Percentiles rank a stretch among this genome's conserved stretches.
phyloP scores from a whole-genome alignment of 1,140 invertebrate species.

The Polypedilum vanderplanki region DNA sequence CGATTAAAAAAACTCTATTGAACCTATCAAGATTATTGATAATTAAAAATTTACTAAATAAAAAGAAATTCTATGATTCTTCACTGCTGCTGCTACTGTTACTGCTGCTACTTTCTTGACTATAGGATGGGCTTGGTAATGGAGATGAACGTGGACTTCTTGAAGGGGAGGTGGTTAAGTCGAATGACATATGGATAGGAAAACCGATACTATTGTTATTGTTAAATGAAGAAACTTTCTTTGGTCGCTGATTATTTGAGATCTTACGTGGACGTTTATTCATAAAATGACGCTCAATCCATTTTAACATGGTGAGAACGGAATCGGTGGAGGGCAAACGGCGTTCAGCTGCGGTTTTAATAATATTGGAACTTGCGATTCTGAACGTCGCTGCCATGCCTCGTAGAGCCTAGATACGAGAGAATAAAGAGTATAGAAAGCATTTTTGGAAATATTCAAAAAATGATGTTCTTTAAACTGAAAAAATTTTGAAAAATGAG shows the following conservation, averaged over 20 bases:
- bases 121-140: background rate
- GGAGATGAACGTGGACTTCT: background rate
- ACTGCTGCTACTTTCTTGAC: background rate
- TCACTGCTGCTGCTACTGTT: background rate
- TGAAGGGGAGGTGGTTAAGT: conserved; percentile 36
- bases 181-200: conserved; percentile 66
- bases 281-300: conserved; percentile 78
- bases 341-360: conserved; percentile 77
- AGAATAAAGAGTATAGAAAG: background rate
- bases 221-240: conserved; percentile 45
- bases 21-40: no score
- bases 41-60: no score
- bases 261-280: conserved; percentile 60
- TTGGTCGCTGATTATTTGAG: conserved; percentile 52
- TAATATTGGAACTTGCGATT: conserved; percentile 73
- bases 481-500: no score
- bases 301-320: conserved; percentile 79
- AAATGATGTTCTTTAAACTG: no score
- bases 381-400: conserved; percentile 87
- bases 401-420: conserved; percentile 60
- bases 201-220: conserved; percentile 43
- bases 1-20: no score
- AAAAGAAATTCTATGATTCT: background rate
- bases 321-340: conserved; percentile 80
- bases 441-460: no score